Base-by-base conservation (phyloP, 2,797 vertebrate genomes). In the Sebastes diploproa region DNA sequence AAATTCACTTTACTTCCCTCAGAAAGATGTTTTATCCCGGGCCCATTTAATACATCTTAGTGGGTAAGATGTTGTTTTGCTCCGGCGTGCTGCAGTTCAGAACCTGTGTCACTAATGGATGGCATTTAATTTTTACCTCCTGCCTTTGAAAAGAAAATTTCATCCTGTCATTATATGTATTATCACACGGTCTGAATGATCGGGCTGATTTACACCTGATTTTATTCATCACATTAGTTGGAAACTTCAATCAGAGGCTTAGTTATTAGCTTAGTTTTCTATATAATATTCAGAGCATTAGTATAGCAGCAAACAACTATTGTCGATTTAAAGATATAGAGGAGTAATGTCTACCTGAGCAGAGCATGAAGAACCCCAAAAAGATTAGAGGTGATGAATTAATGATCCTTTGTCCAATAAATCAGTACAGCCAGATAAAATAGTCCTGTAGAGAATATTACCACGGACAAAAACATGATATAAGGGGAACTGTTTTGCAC, bases 61-160 rank as follows among this genome's bases (percentile, higher is more conserved):
- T 76, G 65, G 71, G 18, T 16, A 6, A 68, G 13, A 60, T 36
- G 14, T 89, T n/a, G 18, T n/a, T 83, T 38, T 69, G 4, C 10
- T 18, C 50, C n/a, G 3, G 4, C 3, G 42, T 46, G 56, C 64
- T 68, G 22, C 52, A 74, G 81, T 73, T 86, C 80, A 58, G 62
- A 14, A 13, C 30, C 52, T 11, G 73, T 87, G 76, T 87, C 86
- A 90, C 80, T 90, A 88, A 86, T 86, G 84, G 82, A 79, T 50
- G 72, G 16, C 65, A 64, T 71, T 78, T 77, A 0, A 32, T 62
- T 67, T 81, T 25, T 29, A 54, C 55, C 42, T 71, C 46, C 78
- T 76, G 66, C 22, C 4, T 12, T 56, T 78, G 61, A 59, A 70
- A 79, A 75, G 30, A 80, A 58, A 64, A 73, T 0, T 30, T 75